phyloP scores from a whole-genome alignment of 2,888 invertebrate species.

The Drosophila subsilvestris region DNA sequence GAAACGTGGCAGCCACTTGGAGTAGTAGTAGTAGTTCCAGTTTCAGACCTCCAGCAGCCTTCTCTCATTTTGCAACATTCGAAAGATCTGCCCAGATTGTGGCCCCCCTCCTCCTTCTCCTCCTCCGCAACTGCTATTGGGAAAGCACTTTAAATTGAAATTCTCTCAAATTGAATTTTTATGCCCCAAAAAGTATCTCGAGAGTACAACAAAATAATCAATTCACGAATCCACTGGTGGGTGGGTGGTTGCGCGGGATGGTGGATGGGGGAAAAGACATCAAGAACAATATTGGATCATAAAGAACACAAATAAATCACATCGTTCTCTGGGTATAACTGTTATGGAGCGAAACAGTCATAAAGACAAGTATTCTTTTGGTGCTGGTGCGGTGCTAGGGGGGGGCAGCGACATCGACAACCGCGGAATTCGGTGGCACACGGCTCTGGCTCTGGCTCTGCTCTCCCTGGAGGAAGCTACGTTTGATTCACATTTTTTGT shows the following conservation, averaged over 20 bases:
- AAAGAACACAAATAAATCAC: constrained; percentile 74
- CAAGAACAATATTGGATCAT: constrained; percentile 64
- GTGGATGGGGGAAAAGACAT: constrained; percentile 44
- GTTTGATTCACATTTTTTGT: constrained; percentile 17
- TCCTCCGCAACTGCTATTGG: neutral
- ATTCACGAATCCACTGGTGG: constrained; percentile 41
- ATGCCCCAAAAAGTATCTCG: constrained; percentile 47
- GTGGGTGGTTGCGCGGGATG: no score
- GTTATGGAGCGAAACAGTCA: constrained; percentile 53
- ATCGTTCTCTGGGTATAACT: constrained; percentile 57
- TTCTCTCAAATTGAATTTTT: constrained; percentile 58
- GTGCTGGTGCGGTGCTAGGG: neutral
- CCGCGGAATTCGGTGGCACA: neutral
- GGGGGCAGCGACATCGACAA: neutral
- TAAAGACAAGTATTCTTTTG: constrained; percentile 55
- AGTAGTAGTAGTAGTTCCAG: constrained; percentile 7
- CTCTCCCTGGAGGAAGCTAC: neutral
- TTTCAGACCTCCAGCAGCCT: neutral
- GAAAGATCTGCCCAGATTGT: constrained; percentile 27
- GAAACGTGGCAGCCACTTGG: constrained; percentile 36
- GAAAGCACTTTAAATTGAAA: constrained; percentile 52
- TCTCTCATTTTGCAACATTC: constrained; percentile 13
- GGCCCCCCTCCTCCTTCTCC: neutral
- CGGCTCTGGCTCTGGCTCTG: no score
- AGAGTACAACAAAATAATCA: constrained; percentile 61